Conservation (phyloP, 2,113 vertebrate species). For the Gavialis gangeticus region DNA sequence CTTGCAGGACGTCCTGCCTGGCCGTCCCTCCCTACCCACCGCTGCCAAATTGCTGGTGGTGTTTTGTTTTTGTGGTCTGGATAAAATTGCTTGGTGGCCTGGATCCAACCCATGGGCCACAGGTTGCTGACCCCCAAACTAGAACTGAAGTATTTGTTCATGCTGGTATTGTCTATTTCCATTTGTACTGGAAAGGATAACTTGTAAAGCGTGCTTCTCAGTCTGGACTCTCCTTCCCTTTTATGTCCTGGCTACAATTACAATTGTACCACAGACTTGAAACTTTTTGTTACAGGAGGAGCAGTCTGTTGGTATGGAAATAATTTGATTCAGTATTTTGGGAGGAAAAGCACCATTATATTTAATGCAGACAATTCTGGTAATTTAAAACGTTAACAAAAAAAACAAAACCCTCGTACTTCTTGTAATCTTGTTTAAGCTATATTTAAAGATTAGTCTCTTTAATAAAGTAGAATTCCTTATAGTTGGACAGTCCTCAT, state of each 20-base stretch:
- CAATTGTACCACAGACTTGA: not conserved
- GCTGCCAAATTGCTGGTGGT: too few relatives aligned
- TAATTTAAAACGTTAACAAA: not conserved
- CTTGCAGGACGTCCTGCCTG: too few relatives aligned
- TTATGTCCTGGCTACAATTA: not conserved
- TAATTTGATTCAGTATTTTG: not conserved
- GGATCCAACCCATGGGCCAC: too few relatives aligned
- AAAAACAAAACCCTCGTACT: not conserved
- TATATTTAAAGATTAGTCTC: not conserved
- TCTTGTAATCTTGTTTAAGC: not conserved
- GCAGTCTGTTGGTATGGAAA: not conserved
- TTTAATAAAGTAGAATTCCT: not conserved
- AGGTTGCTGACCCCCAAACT: too few relatives aligned
- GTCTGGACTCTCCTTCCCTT: not conserved
- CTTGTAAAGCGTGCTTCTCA: not conserved
- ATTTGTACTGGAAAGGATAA: not conserved
- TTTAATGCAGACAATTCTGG: not conserved
- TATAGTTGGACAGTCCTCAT: not conserved
- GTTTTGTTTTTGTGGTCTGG: too few relatives aligned
- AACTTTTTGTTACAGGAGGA: not conserved
- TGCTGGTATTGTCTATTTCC: not conserved
- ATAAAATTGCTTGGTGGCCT: too few relatives aligned
- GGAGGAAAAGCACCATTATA: not conserved
- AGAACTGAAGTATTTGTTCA: not conserved
- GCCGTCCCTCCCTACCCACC: too few relatives aligned